phyloP scores from a whole-genome alignment of 2,888 invertebrate genomes.

The Heteropelma amictum region DNA sequence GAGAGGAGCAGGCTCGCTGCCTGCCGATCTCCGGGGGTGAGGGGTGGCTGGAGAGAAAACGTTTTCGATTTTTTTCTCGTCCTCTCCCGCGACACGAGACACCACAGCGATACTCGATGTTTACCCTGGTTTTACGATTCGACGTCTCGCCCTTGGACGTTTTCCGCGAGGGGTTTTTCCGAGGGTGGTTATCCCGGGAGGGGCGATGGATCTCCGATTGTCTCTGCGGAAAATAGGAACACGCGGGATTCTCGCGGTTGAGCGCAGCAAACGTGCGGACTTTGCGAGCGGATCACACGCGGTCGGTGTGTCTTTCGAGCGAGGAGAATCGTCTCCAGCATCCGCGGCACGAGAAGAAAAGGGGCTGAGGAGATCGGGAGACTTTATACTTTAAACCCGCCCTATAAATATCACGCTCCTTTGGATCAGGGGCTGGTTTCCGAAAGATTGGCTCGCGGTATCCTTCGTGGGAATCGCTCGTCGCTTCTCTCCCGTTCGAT shows the following conservation, averaged over 20 bases:
- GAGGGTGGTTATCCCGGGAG: conserved; percentile 47
- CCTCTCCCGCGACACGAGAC: conserved; percentile 49
- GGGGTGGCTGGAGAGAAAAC: conserved; percentile 32
- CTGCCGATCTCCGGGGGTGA: not conserved
- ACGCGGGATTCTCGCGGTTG: conserved; percentile 61
- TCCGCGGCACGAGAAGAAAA: conserved; percentile 13
- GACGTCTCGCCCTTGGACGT: conserved; percentile 58
- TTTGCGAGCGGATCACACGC: conserved; percentile 28
- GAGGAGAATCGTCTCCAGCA: conserved; percentile 14
- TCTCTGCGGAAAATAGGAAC: conserved; percentile 73
- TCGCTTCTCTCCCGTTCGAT: conserved; percentile 60
- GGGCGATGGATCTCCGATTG: conserved; percentile 41
- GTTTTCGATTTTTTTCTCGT: conserved; percentile 48
- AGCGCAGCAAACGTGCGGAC: conserved; percentile 36
- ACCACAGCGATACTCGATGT: conserved; percentile 62
- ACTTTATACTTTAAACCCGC: conserved; percentile 78
- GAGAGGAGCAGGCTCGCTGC: not conserved
- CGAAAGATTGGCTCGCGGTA: conserved; percentile 78
- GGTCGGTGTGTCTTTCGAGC: conserved; percentile 27
- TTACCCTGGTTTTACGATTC: conserved; percentile 68
- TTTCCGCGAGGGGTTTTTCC: not conserved
- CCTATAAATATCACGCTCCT: conserved; percentile 78
- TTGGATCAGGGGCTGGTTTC: conserved; percentile 77
- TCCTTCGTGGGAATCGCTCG: conserved; percentile 76
- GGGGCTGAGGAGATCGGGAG: conserved; percentile 51